Conservation (phyloP, 2,113 vertebrate species). For the Trochalopteron elliotii region DNA sequence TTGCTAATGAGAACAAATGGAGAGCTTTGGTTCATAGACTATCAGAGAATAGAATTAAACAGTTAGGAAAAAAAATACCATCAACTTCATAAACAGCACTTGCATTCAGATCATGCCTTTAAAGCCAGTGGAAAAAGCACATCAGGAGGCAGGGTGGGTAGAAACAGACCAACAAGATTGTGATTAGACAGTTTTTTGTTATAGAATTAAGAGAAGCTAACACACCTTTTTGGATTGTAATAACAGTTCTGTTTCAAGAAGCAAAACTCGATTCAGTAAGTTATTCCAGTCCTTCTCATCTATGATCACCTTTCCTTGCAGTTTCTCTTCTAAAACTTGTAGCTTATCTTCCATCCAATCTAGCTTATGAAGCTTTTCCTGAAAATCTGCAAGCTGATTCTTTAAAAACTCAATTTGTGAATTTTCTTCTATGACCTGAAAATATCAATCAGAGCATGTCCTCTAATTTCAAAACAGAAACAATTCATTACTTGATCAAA, state of each 20-base stretch:
- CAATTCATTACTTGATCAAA: not conserved
- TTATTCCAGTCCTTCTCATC: slow-evolving; percentile 86
- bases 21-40: not conserved
- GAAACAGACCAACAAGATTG: not conserved
- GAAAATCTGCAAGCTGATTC: slow-evolving; percentile 74
- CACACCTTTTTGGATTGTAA: slow-evolving; percentile 76
- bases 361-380: slow-evolving; percentile 74
- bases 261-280: slow-evolving; percentile 83
- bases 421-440: slow-evolving; percentile 63
- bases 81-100: not conserved
- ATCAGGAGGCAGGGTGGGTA: not conserved
- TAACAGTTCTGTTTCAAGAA: slow-evolving; percentile 87
- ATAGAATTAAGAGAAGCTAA: not conserved
- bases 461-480: not conserved
- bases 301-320: slow-evolving; percentile 80
- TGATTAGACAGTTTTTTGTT: not conserved
- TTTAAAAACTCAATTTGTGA: slow-evolving; percentile 73
- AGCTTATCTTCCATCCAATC: slow-evolving; percentile 76
- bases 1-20: not conserved
- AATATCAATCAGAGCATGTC: not conserved
- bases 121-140: not conserved
- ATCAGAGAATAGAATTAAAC: not conserved
- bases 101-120: not conserved
- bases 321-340: slow-evolving; percentile 74
- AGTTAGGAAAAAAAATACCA: not conserved